Evolutionary conservation across 1,140 invertebrate genomes (phyloP).

Genomic region (Aphis craccivora): DNA sequence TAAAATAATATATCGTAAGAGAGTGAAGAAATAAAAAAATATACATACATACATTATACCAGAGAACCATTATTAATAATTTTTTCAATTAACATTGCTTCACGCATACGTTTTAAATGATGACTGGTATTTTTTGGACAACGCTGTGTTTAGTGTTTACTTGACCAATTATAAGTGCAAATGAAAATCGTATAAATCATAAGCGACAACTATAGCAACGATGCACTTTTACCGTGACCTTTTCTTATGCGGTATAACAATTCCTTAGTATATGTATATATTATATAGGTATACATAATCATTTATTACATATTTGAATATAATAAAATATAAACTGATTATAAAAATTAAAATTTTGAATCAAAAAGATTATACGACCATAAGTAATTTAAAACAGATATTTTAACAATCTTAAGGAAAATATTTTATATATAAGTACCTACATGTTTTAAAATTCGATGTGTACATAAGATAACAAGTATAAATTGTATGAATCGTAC

Average conservation of each 20-base stretch:
- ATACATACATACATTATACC: neutral
- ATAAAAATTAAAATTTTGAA: neutral
- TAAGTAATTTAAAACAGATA: neutral
- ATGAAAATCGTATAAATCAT: slow-evolving; percentile 12
- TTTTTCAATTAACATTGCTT: slow-evolving; percentile 49
- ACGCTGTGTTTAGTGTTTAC: neutral
- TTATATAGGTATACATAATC: too few species aligned
- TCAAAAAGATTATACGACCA: neutral
- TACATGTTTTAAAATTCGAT: neutral
- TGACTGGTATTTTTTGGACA: neutral
- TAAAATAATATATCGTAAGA: neutral
- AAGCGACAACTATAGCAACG: neutral
- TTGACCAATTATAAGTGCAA: neutral
- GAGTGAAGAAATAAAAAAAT: neutral
- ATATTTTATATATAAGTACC: neutral
- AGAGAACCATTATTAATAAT: neutral
- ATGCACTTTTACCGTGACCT: slow-evolving; percentile 6
- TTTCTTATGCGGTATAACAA: neutral
- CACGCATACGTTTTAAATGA: slow-evolving; percentile 11
- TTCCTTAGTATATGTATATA: neutral
- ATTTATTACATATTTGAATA: neutral
- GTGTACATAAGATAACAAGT: neutral
- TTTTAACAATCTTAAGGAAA: neutral
- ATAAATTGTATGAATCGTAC: neutral
- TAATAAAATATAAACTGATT: neutral